phyloP scores from a whole-genome alignment of 2,888 invertebrate species.

The Tenthredo scrophulariae region DNA sequence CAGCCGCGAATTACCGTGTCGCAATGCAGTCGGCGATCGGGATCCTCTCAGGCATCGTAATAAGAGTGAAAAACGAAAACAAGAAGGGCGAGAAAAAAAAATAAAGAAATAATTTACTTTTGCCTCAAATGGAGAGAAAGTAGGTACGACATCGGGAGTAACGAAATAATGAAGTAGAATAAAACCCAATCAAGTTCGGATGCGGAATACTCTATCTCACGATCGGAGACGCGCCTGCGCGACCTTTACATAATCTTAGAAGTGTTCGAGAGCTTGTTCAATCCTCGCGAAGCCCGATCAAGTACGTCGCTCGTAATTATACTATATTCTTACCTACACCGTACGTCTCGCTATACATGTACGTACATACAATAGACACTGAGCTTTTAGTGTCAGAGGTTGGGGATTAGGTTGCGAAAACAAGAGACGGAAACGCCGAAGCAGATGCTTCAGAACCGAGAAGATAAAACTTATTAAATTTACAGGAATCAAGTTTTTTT shows the following conservation, averaged over 20 bases:
- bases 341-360: background rate
- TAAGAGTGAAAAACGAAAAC: background rate
- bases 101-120: background rate
- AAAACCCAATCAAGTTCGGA: background rate
- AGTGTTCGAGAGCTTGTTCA: constrained; percentile 38
- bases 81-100: background rate
- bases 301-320: constrained; percentile 44
- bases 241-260: constrained; percentile 46
- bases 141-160: background rate
- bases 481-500: background rate
- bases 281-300: constrained; percentile 33
- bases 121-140: constrained; percentile 36
- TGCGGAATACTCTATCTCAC: background rate
- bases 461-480: background rate
- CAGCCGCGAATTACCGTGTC: constrained; percentile 15
- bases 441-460: background rate
- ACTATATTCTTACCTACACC: background rate
- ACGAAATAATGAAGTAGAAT: background rate
- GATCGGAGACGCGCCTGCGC: constrained; percentile 19
- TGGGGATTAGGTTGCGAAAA: background rate
- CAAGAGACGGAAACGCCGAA: background rate
- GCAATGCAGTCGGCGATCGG: constrained; percentile 9
- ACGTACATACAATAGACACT: background rate
- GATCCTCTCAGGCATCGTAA: background rate
- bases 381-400: background rate